Conservation (phyloP, 1,140 invertebrate species). For the Brachionus sp. region DNA sequence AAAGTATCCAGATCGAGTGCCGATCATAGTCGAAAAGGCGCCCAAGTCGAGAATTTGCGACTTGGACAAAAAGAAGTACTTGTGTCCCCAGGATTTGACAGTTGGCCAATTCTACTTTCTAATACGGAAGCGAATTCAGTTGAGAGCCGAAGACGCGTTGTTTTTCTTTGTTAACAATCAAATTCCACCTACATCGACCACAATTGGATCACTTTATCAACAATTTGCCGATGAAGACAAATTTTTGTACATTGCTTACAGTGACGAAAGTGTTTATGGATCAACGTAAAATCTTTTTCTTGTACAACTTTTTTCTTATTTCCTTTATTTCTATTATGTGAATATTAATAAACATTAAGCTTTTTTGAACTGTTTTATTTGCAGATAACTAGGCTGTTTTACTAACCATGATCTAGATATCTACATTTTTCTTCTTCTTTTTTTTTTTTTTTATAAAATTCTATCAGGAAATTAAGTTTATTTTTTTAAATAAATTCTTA, state of each 20-base stretch:
- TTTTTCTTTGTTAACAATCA: conserved; percentile 13
- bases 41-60: neutral
- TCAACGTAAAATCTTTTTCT: no score
- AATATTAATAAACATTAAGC: neutral
- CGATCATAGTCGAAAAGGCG: neutral
- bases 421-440: no score
- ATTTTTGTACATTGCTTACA: no score
- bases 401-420: no score
- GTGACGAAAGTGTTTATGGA: no score
- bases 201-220: neutral
- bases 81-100: neutral
- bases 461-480: no score
- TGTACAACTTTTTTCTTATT: neutral
- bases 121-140: neutral
- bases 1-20: conserved; percentile 19
- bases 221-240: no score
- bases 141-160: neutral
- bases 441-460: no score
- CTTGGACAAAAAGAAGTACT: neutral
- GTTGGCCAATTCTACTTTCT: neutral
- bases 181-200: neutral
- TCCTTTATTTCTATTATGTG: neutral
- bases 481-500: no score
- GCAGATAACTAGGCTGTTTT: no score
- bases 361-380: no score